Evolutionary conservation across 1,140 invertebrate genomes (phyloP).

Genomic region (Heliconius himera): DNA sequence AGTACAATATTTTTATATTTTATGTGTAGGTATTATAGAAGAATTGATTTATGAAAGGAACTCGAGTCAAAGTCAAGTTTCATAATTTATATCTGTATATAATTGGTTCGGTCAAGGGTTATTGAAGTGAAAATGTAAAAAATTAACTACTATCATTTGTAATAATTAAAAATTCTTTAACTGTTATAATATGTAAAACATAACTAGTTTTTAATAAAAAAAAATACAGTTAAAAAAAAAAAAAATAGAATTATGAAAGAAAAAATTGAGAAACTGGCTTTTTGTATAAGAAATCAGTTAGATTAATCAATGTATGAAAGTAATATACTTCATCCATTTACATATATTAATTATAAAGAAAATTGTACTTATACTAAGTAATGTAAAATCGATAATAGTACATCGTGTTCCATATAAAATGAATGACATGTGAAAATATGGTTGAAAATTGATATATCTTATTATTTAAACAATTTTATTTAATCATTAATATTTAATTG

Average conservation of each 20-base stretch:
- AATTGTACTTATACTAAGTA: neutral
- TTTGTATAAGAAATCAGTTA: no score
- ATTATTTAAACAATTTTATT: neutral
- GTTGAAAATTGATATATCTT: neutral
- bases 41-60: conserved; percentile 29
- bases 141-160: no score
- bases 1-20: neutral
- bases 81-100: conserved; percentile 40
- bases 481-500: conserved; percentile 4
- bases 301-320: no score
- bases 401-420: neutral
- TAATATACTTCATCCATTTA: no score
- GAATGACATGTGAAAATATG: neutral
- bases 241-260: no score
- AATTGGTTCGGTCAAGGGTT: conserved; percentile 50
- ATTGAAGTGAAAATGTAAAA: neutral
- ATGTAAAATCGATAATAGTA: neutral
- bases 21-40: conserved; percentile 23
- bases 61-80: conserved; percentile 29
- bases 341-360: no score
- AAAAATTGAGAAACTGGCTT: no score
- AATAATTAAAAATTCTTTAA: no score
- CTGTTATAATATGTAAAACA: neutral
- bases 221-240: neutral
- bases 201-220: neutral